phyloP scores from a whole-genome alignment of 2,797 vertebrate genomes.

The Lophius americanus region DNA sequence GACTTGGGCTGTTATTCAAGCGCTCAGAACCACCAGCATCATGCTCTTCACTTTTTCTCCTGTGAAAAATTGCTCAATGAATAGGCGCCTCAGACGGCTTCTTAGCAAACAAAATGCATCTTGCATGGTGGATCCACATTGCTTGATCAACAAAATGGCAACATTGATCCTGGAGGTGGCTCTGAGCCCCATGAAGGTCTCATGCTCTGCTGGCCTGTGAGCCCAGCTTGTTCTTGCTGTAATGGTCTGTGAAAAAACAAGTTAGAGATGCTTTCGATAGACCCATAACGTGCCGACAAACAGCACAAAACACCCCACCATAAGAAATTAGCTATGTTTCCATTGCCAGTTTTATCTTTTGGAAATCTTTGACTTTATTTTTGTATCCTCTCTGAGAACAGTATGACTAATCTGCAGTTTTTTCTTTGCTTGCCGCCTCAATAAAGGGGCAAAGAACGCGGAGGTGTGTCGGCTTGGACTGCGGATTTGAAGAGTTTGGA shows the following conservation, averaged over 20 bases:
- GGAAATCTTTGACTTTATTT: conserved; percentile 42
- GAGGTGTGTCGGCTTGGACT: not conserved
- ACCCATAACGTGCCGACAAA: conserved; percentile 47
- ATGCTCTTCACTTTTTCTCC: conserved; percentile 65
- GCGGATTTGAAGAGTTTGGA: not conserved
- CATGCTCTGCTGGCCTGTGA: conserved; percentile 75
- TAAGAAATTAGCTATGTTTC: conserved; percentile 78
- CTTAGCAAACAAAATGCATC: conserved; percentile 78
- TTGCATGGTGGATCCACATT: conserved; percentile 75
- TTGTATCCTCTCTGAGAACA: conserved; percentile 26
- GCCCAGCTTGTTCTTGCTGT: conserved; percentile 73
- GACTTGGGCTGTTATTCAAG: conserved; percentile 66
- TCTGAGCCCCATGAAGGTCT: conserved; percentile 75
- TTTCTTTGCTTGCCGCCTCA: not conserved
- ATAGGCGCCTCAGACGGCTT: conserved; percentile 71
- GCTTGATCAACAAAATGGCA: conserved; percentile 77
- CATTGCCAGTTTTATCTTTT: conserved; percentile 24
- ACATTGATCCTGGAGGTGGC: conserved; percentile 79
- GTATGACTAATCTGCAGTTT: conserved; percentile 13
- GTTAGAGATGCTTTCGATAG: conserved; percentile 72
- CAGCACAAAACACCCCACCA: conserved; percentile 59
- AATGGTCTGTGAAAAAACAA: conserved; percentile 79
- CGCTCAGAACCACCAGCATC: conserved; percentile 63
- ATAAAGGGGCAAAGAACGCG: not conserved
- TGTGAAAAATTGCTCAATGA: conserved; percentile 80